Percentiles rank a stretch among this genome's conserved stretches.
These are phyloP conservation scores for Seriola aureovittata DNA, from an alignment of 2,113 vertebrate species.

Conservation along the genomic window DNA sequence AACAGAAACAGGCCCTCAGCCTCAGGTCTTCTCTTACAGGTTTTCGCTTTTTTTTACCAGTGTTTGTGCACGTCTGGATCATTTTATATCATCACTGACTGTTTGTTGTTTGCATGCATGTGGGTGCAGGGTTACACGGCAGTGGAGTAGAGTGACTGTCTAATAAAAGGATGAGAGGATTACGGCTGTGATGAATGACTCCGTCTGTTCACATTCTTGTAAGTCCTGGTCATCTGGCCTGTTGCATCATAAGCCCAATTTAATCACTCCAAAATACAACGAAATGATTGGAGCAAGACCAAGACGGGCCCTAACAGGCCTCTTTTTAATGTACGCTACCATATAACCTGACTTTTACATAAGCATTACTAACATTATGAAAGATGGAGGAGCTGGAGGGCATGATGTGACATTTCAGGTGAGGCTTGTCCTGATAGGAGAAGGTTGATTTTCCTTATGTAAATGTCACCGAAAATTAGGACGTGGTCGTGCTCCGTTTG, in stretches of 20 bases:
- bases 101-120: conserved; percentile 13
- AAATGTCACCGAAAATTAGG: conserved; percentile 52
- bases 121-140: conserved; percentile 34
- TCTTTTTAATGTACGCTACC: conserved; percentile 35
- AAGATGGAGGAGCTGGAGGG: conserved; percentile 14
- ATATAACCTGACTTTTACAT: conserved; percentile 35
- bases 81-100: background rate
- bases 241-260: conserved; percentile 79
- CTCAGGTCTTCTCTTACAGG: background rate
- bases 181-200: conserved; percentile 71
- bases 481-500: conserved; percentile 2
- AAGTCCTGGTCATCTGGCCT: conserved; percentile 77
- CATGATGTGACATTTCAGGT: conserved; percentile 34
- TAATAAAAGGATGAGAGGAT: conserved; percentile 78
- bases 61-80: background rate
- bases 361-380: conserved; percentile 43
- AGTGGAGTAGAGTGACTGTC: conserved; percentile 52
- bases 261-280: conserved; percentile 73
- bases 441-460: conserved; percentile 26
- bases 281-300: conserved; percentile 43
- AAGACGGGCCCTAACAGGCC: conserved; percentile 20
- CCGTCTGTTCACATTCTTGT: conserved; percentile 77
- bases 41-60: background rate
- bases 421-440: conserved; percentile 17
- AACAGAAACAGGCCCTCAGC: conserved; percentile 44